A percentile compares a stretch with the other conserved stretches of the same genome.
Evolutionary conservation across 2,888 invertebrate species (phyloP).

Genomic region (Arrhopalites spinosus): DNA sequence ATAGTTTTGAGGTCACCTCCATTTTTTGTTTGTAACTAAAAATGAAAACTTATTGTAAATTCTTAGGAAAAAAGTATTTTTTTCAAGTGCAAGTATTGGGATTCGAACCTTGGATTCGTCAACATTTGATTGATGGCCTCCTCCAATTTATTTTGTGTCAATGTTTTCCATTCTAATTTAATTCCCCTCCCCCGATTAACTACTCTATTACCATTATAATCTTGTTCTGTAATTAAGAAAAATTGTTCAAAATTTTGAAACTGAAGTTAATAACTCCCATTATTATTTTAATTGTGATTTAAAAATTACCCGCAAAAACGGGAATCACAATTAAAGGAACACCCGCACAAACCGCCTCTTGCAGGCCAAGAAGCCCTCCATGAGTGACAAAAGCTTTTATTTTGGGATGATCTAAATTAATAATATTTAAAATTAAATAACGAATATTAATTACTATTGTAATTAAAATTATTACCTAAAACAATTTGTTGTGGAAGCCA

Average conservation of each 20-base stretch:
- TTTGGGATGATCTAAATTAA: slow-evolving; percentile 46
- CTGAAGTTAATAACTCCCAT: too few relatives aligned
- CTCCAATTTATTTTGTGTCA: slow-evolving; percentile 14
- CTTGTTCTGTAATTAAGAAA: slow-evolving; percentile 53
- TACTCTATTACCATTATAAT: slow-evolving; percentile 43
- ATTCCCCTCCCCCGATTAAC: slow-evolving; percentile 40
- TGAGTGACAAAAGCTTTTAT: slow-evolving; percentile 48
- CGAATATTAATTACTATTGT: too few relatives aligned
- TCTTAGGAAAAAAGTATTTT: too few relatives aligned
- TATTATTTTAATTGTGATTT: too few relatives aligned
- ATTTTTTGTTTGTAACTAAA: slow-evolving; percentile 33
- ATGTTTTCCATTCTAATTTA: slow-evolving; percentile 38
- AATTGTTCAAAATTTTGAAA: too few relatives aligned
- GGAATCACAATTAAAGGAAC: slow-evolving; percentile 36
- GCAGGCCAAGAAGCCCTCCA: slow-evolving; percentile 44
- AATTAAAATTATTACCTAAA: slow-evolving; percentile 34
- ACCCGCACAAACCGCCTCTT: slow-evolving; percentile 43
- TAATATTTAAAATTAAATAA: too few relatives aligned
- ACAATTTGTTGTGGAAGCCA: slow-evolving; percentile 51
- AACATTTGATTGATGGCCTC: too few relatives aligned
- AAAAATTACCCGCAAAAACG: too few relatives aligned
- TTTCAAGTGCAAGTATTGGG: too few relatives aligned
- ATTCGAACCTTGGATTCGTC: too few relatives aligned
- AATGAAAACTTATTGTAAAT: background rate
- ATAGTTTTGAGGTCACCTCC: background rate